Evolutionary conservation across 2,797 vertebrate species (phyloP), one percentile per base, ranked within the genome.

Genomic region (Myoxocephalus aenaeus): DNA sequence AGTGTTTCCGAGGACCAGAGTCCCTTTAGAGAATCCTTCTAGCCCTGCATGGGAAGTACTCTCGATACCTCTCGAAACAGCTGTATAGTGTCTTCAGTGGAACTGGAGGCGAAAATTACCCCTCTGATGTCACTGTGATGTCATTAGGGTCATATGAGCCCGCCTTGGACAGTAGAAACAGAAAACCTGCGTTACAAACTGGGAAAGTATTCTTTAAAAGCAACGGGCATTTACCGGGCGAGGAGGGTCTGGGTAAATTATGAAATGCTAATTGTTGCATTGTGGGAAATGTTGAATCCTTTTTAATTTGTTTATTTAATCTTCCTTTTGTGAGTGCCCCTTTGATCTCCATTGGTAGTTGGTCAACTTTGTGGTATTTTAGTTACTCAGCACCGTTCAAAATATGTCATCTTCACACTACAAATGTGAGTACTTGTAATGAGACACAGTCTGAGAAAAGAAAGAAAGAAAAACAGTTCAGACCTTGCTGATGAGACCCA

Each of bases 401-500:
- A 34, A 32, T 25, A 17, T 9, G 32, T 15, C 1, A 5, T 36
- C 9, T 29, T 22, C 1, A 58, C 12, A 17, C 42, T 54, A 38
- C 11, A 54, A 9, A 62, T 61, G 7, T 53, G 13, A 5, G 25
- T 29, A n/a, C 42, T 22, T 48, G 7, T 36, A 34, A 17, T 2
- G 13, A 70, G 7, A 42, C 17, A 25, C 1, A 58, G 17, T 42
- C 11, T 36, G 36, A 36, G 34, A 18, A 34, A 20, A 18, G 71
- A 0, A 57, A 11, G 12, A 12, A 29, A 27, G 25, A n/a, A 2
- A 4, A 3, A 13, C 25, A 27, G 27, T 64, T 53, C 34, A 78
- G 53, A 94, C 89, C 86, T 64, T 86, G 64, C 79, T 92, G 70
- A 96, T 95, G 87, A 94, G 74, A 77, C 93, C 36, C 87, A 95